Evolutionary conservation across 53 echinoderm and acorn worm genomes (phyloP).

Genomic region (Holothuria leucospilota): DNA sequence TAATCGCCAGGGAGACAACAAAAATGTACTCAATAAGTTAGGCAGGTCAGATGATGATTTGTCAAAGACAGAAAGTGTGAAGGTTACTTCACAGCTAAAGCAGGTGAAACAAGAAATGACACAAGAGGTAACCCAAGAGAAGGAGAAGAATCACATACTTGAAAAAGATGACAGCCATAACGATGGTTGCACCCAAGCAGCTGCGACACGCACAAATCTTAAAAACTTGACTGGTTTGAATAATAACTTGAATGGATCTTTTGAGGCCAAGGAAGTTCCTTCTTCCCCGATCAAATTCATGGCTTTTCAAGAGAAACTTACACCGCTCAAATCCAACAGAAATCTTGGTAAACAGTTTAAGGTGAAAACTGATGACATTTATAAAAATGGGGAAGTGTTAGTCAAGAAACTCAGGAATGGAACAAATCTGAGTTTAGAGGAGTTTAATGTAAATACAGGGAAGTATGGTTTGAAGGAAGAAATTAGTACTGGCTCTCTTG

Average conservation of each 20-base stretch:
- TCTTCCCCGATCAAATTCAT: neutral
- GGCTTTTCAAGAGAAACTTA: neutral
- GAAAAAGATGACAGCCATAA: too few species aligned
- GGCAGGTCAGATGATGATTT: too few species aligned
- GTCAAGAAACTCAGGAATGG: slow-evolving; percentile 37
- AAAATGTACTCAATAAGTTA: too few species aligned
- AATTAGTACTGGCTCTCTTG: neutral
- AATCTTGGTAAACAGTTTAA: neutral
- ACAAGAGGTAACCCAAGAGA: too few species aligned
- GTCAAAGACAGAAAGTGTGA: too few species aligned
- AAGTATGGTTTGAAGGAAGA: neutral
- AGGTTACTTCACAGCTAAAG: too few species aligned
- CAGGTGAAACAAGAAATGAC: too few species aligned
- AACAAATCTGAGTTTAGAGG: slow-evolving; percentile 19
- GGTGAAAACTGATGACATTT: slow-evolving; percentile 15
- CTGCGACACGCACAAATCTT: neutral
- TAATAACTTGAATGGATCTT: slow-evolving; percentile 21
- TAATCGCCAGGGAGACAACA: too few species aligned
- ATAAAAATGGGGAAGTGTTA: slow-evolving; percentile 12
- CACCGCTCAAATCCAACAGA: neutral
- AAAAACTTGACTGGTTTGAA: neutral
- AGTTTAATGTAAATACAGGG: neutral
- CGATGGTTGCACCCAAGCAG: too few species aligned
- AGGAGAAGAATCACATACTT: too few species aligned
- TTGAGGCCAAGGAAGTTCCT: neutral